Evolutionary conservation across 2,113 vertebrate species (phyloP), one percentile per base, ranked within the genome.

Genomic region (Tringa solitaria): DNA sequence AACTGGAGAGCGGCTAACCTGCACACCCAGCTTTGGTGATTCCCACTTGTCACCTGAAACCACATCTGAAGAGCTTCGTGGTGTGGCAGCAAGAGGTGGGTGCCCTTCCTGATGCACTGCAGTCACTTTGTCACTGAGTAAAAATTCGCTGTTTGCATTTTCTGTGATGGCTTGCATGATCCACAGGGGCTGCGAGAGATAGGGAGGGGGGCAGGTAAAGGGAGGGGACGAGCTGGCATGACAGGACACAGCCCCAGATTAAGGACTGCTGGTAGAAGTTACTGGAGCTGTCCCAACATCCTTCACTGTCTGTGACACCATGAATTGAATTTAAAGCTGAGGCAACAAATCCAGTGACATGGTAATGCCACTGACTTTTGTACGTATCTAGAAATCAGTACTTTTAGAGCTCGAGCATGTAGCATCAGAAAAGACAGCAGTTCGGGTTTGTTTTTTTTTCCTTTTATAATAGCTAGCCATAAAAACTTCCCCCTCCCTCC

Each of bases 211-310:
- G 10, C 56, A 57, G 23, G n/a, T 2, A 1, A 54, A 65, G 20
- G 16, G 9, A 80, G 12, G 8, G 70, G 27, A 21, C 1, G 5
- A 53, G 13, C 24, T 1, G 0, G 7, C 2, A 0, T 63, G 53
- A 32, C 73, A 74, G 43, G 41, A 32, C 33, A 45, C 61, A 79
- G 19, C 13, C 46, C 8, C 45, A 48, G 23, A 24, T 69, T 48
- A 32, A 21, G 33, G 18, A 32, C 35, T 50, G 72, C 20, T 81
- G 33, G 23, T 24, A 45, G 30, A 65, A 87, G 22, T 15, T 61
- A 6, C 19, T n/a, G 60, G 12, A 67, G n/a, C 26, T 90, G 18
- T 67, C 15, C 22, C 4, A 0, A 9, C 26, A 13, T 59, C 20
- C 24, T 84, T 70, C 65, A 43, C 24, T 22, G 9, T 39, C 28